Base-by-base conservation (phyloP, 2,113 vertebrate genomes). In the Meriones unguiculatus region DNA sequence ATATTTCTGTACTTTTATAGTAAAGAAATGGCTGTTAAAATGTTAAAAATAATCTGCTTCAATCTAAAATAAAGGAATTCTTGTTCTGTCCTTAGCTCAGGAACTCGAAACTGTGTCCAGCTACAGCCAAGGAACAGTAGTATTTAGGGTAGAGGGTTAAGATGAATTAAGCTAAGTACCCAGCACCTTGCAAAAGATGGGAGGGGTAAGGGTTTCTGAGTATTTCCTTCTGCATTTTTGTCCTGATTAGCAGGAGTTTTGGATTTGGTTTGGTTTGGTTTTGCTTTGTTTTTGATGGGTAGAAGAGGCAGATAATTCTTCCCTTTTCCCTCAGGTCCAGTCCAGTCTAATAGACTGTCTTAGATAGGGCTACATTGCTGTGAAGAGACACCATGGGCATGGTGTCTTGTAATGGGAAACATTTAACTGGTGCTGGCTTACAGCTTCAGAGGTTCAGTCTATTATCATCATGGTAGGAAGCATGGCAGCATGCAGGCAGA, bases 61-160 rank as follows among this genome's bases (percentile, higher is more conserved):
- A 95, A 93, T 87, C 46, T 90, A 85, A 92, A 82, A 90, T 10
- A 90, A 90, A 86, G 52, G n/a, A 70, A 88, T 57, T 65, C 92
- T 90, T 54, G 94, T 78, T 96, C 32, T 17, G 35, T 76, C 22
- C 22, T 11, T 89, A 54, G 57, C 52, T n/a, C n/a, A 88, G 93
- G 76, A 92, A 81, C 95, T 4, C 4, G 14, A 90, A 41, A 41
- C 30, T 76, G 50, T 90, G 38, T 89, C 13, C 25, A n/a, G 25
- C 28, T 50, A 14, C 38, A 89, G 69, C 13, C 65, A 77, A 18
- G 35, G 11, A 52, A 77, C 73, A 57, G 1, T 32, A 85, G 12
- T 59, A 57, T 50, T 12, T 92, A 46, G 35, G 22, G 35, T 73
- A 18, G 20, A 62, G 41, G 0, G 87, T 1, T 85, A 11, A 87